phyloP scores from a whole-genome alignment of 2,797 vertebrate genomes.

The Orestias chungarensis region DNA sequence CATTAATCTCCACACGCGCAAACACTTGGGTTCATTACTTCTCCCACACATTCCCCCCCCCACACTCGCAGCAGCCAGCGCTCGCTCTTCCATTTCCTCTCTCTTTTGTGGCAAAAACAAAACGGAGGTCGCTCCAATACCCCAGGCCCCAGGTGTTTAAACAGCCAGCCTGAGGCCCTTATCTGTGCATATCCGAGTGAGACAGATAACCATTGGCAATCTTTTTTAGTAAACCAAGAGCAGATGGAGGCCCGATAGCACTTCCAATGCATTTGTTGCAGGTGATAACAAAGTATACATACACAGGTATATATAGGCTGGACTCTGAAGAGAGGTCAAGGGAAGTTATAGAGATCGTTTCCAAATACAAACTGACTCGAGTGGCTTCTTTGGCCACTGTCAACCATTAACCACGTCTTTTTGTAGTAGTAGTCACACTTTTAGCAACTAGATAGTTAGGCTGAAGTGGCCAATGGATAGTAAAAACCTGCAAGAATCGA shows the following conservation, averaged over 20 bases:
- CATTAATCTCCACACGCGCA: slow-evolving; percentile 52
- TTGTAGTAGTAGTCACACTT: not conserved
- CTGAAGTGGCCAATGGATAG: slow-evolving; percentile 1
- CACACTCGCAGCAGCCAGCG: slow-evolving; percentile 47
- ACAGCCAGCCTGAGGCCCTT: slow-evolving; percentile 72
- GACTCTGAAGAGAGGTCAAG: slow-evolving; percentile 42
- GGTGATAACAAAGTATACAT: slow-evolving; percentile 64
- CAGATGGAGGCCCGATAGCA: slow-evolving; percentile 76
- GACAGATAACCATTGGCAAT: slow-evolving; percentile 86
- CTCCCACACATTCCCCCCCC: slow-evolving; percentile 44
- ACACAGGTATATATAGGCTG: slow-evolving; percentile 12
- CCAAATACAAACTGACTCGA: slow-evolving; percentile 29
- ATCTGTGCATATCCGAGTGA: slow-evolving; percentile 83
- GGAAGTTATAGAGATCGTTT: slow-evolving; percentile 30
- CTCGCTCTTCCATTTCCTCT: slow-evolving; percentile 69
- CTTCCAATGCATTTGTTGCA: slow-evolving; percentile 71
- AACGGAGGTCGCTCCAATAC: slow-evolving; percentile 63
- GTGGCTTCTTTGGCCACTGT: slow-evolving; percentile 28
- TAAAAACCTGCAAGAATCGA: not conserved
- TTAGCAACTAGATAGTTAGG: not conserved
- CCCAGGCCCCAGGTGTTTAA: slow-evolving; percentile 72
- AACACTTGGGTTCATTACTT: slow-evolving; percentile 54
- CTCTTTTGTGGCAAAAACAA: slow-evolving; percentile 58
- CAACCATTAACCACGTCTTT: slow-evolving; percentile 50
- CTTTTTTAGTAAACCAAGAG: slow-evolving; percentile 75